Evolutionary conservation across 2,113 vertebrate species (phyloP).

Genomic region (Haemorhous mexicanus): DNA sequence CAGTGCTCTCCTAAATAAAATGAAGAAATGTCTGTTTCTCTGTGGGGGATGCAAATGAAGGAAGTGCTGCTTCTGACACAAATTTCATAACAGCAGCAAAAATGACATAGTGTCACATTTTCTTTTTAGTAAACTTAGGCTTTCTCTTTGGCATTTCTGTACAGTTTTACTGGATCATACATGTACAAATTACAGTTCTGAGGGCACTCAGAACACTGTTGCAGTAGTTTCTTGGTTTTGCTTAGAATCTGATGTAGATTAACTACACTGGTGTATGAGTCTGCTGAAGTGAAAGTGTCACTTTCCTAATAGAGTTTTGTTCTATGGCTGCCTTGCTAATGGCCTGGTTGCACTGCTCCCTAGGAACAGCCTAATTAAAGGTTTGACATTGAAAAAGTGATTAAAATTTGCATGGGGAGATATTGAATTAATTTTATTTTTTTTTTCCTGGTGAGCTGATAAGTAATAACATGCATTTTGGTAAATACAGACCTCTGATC

Average conservation of each 20-base stretch:
- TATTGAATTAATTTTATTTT: neutral
- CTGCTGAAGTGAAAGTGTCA: neutral
- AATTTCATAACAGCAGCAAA: neutral
- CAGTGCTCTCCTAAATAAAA: neutral
- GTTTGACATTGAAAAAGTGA: slow-evolving; percentile 27
- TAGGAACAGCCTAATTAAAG: neutral
- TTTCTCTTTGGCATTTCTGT: neutral
- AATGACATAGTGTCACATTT: neutral
- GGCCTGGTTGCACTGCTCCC: neutral
- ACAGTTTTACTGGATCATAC: neutral
- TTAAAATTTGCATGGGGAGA: slow-evolving; percentile 1
- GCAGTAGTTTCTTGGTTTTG: neutral
- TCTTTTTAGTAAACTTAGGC: neutral
- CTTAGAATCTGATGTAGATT: neutral
- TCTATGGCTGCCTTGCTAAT: slow-evolving; percentile 29
- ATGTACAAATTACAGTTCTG: neutral
- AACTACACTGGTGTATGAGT: neutral
- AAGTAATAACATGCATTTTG: neutral
- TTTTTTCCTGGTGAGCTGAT: neutral
- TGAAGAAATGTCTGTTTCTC: neutral
- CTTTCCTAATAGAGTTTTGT: slow-evolving; percentile 32
- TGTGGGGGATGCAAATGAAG: neutral
- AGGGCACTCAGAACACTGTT: neutral
- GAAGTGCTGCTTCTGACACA: neutral
- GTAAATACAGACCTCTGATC: neutral